Base-by-base conservation (phyloP, 2,113 vertebrate genomes). In the Corapipo altera region DNA sequence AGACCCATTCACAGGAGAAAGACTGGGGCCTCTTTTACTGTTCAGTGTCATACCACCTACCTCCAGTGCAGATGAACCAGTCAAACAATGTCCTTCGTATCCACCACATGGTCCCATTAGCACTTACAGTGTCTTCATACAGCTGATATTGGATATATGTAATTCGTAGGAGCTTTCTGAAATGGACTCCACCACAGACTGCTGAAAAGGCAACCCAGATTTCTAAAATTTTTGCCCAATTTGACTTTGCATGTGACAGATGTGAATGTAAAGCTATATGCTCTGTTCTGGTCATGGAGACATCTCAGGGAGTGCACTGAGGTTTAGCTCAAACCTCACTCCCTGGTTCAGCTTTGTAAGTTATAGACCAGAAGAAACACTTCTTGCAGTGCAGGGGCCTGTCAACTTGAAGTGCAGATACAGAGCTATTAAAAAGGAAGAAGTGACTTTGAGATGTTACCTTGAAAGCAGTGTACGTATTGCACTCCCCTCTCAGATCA, bases 401-500 rank as follows among this genome's bases (percentile, higher is more conserved):
- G 49, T n/a, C 37, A 74, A 15, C 46, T n/a, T 57, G 44, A 69
- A 76, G 30, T 48, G 37, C 6, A 49, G 21, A 6, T 41, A 44
- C 9, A 66, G 46, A 88, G 4, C 13, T 71, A 26, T 15, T n/a
- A 66, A 84, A 33, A 77, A 80, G 64, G 39, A 83, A 49, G 51
- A 90, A n/a, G 10, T 58, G 44, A 8, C 35, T 46, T 33, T 59
- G 33, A 8, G 15, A 7, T 0, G 0, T 62, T 72, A 8, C 10
- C 19, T n/a, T 76, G 52, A 91, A 81, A 67, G 20, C 33, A 67
- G 58, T 52, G 22, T 28, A 32, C 16, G 9, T 46, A 48, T 51
- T 71, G 17, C 15, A 13, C 14, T 76, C 4, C 14, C 8, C 4
- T 61, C 32, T 71, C 39, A 66, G 22, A 37, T 49, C 57, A 57